A percentile compares a stretch with the other conserved stretches of the same genome.
These are phyloP conservation scores for Lithobates pipiens DNA, from an alignment of 2,797 vertebrate species.

Conservation along the genomic window DNA sequence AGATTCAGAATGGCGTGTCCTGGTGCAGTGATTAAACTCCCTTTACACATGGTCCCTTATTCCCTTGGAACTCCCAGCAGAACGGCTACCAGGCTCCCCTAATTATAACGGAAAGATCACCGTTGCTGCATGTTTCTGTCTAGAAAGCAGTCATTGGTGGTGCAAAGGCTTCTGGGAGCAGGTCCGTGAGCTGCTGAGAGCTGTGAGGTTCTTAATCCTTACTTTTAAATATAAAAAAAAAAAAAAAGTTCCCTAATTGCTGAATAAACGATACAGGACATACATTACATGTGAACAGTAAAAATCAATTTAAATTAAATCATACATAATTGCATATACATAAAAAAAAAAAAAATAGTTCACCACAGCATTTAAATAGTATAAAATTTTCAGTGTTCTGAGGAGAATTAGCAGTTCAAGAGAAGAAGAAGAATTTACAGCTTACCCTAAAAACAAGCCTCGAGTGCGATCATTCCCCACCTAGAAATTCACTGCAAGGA, in stretches of 20 bases:
- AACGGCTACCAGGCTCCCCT: not conserved
- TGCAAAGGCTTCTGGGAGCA: not conserved
- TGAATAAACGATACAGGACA: not conserved
- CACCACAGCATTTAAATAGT: not conserved
- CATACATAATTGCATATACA: not conserved
- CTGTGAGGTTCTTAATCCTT: not conserved
- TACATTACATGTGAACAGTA: not conserved
- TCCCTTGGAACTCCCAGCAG: not conserved
- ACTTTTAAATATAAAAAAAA: not conserved
- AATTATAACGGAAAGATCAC: not conserved
- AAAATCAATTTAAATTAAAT: not conserved
- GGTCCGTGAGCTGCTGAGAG: no score
- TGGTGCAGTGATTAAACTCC: not conserved
- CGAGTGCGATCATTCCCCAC: not conserved
- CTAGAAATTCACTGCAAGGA: no score
- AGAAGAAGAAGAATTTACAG: not conserved
- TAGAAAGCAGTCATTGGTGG: not conserved
- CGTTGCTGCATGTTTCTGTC: not conserved
- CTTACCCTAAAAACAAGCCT: no score
- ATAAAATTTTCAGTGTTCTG: not conserved
- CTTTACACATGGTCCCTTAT: not conserved
- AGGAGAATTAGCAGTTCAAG: not conserved
- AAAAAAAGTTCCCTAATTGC: conserved; percentile 1
- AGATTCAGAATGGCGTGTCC: no score
- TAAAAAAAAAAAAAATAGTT: not conserved